Evolutionary conservation across 2,797 vertebrate species (phyloP).

Genomic region (Prunella strophiata): DNA sequence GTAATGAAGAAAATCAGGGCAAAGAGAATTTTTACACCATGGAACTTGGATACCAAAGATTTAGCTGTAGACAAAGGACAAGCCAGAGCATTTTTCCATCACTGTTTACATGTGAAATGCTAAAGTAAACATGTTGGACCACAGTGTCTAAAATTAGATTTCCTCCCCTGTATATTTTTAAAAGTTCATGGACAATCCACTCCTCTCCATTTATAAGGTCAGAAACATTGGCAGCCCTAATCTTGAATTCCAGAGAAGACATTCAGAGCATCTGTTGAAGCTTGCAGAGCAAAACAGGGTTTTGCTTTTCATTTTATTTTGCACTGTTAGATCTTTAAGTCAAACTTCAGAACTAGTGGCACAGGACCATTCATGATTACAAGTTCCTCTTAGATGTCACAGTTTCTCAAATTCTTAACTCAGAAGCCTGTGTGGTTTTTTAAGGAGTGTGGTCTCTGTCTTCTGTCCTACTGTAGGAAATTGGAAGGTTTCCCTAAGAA

Average conservation of each 20-base stretch:
- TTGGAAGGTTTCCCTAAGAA: background rate
- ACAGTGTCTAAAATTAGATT: slow-evolving; percentile 14
- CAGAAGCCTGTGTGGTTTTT: background rate
- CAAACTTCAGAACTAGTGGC: background rate
- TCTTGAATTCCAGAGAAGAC: slow-evolving; percentile 1
- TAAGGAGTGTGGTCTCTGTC: background rate
- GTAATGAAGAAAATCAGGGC: background rate
- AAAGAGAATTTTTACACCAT: background rate
- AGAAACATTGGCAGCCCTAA: background rate
- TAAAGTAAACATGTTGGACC: background rate
- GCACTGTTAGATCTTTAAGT: background rate
- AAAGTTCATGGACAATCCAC: background rate
- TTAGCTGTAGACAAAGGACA: background rate
- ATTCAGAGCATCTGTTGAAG: background rate
- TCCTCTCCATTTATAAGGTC: background rate
- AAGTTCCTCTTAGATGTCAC: background rate
- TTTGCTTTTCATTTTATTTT: slow-evolving; percentile 38
- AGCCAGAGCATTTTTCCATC: background rate
- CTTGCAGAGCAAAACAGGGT: background rate
- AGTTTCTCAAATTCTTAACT: background rate
- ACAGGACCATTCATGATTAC: background rate
- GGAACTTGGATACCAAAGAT: background rate
- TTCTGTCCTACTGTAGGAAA: background rate
- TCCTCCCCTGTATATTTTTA: background rate
- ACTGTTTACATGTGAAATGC: background rate